A percentile compares a stretch with the other conserved stretches of the same genome.
phyloP scores from a whole-genome alignment of 2,888 invertebrate genomes.

The Lycophotia porphyrea region DNA sequence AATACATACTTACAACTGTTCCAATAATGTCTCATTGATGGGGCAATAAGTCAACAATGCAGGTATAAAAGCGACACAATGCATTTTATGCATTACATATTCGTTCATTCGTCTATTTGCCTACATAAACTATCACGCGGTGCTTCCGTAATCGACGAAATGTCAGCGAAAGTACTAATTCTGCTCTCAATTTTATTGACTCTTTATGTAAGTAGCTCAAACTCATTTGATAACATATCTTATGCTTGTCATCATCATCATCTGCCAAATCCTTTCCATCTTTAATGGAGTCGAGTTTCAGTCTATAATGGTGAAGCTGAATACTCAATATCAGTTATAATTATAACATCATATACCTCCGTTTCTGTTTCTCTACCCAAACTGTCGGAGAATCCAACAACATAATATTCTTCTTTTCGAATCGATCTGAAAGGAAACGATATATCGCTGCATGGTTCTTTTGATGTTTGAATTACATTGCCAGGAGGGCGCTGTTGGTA shows the following conservation, averaged over 20 bases:
- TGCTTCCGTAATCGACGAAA: neutral
- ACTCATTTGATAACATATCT: neutral
- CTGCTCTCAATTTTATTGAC: conserved; percentile 38
- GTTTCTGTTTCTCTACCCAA: no score
- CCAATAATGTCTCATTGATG: conserved; percentile 5
- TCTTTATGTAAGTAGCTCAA: conserved; percentile 50
- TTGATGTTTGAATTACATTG: neutral
- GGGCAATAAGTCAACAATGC: neutral
- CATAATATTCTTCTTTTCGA: neutral
- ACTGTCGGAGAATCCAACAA: no score
- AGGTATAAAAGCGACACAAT: conserved; percentile 13
- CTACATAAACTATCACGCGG: neutral
- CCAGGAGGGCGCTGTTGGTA: no score
- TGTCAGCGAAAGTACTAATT: conserved; percentile 42
- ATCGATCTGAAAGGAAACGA: neutral
- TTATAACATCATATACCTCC: no score
- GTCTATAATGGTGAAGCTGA: neutral
- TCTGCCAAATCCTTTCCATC: neutral
- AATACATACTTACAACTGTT: conserved; percentile 1
- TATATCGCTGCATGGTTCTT: neutral
- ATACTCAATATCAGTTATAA: neutral
- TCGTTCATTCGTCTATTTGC: neutral
- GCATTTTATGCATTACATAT: neutral
- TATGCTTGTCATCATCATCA: neutral
- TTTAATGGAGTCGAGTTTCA: neutral